These are phyloP conservation scores for Uloborus diversus DNA, from an alignment of 1,140 invertebrate species.

Conservation along the genomic window DNA sequence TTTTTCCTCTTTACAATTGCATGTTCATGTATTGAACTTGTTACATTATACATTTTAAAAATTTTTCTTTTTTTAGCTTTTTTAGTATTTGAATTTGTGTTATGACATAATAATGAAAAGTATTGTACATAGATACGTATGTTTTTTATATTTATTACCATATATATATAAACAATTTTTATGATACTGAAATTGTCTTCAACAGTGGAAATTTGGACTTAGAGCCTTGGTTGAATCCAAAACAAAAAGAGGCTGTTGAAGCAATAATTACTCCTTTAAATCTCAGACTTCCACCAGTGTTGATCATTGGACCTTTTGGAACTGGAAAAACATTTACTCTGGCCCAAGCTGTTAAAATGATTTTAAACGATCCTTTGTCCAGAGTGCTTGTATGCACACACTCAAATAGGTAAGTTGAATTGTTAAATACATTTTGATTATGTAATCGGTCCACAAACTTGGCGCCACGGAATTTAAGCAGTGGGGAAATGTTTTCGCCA, in stretches of 20 bases:
- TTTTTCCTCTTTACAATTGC: too few species aligned
- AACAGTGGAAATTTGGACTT: neutral
- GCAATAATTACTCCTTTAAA: slow-evolving; percentile 76
- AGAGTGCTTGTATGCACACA: slow-evolving; percentile 87
- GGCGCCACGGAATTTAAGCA: too few species aligned
- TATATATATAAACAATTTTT: too few species aligned
- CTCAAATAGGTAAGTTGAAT: slow-evolving; percentile 76
- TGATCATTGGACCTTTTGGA: slow-evolving; percentile 85
- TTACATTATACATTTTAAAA: neutral
- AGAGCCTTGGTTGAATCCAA: slow-evolving; percentile 72
- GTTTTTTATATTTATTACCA: too few species aligned
- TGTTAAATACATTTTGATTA: slow-evolving; percentile 11
- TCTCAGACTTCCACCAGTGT: slow-evolving; percentile 76
- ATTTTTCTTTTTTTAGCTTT: neutral
- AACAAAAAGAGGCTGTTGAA: slow-evolving; percentile 82
- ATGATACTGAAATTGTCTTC: neutral
- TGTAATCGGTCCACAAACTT: too few species aligned
- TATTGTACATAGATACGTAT: too few species aligned
- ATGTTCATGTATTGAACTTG: neutral
- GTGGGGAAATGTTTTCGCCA: too few species aligned
- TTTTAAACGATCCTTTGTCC: slow-evolving; percentile 74
- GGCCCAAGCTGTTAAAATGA: slow-evolving; percentile 78
- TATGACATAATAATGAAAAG: too few species aligned
- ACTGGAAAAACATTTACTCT: slow-evolving; percentile 90
- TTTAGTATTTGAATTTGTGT: too few species aligned